Base-by-base conservation (phyloP, 2,797 vertebrate genomes). In the Saguinus oedipus region DNA sequence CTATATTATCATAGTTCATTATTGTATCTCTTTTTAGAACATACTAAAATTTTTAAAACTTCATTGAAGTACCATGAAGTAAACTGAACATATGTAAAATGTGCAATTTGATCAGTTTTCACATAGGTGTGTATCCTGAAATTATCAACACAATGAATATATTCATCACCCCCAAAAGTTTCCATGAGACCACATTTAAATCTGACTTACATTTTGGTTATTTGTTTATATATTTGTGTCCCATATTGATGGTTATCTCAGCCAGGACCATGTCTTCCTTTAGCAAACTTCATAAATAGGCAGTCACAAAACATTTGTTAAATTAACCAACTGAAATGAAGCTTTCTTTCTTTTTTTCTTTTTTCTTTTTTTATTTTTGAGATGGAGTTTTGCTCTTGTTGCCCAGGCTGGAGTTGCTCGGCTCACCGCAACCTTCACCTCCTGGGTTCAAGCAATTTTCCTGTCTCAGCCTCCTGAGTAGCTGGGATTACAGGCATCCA, bases 11-110 rank as follows among this genome's bases (percentile, higher is more conserved):
- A 13, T 79, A 82, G 22, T 95, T 97, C 39, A 50, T 75, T 76
- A 14, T 81, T 85, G 1, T 87, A 53, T 88, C 42, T 93, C 68
- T 93, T 81, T 90, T 94, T 88, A 88, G 33, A 89, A 92, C 20
- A 79, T n/a, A 44, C 75, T 76, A 46, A 68, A 57, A 48, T 42
- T 83, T 92, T 95, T 93, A 33, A 12, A 95, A 76, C 70, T 55
- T 84, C 19, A 76, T 19, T 80, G 33, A 86, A 85, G 36, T 82
- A 24, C 87, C 82, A 59, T 74, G 39, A 79, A 82, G 30, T 68
- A 74, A 92, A 85, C 5, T 59, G 10, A 27, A 74, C 36, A 26
- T 64, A 39, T 61, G 11, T 78, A 84, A 88, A 91, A 48, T 88
- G 12, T n/a, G 19, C 50, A 64, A 13, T 57, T 48, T 72, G 24